phyloP scores from a whole-genome alignment of 2,797 vertebrate species.

The Acanthornis magna region DNA sequence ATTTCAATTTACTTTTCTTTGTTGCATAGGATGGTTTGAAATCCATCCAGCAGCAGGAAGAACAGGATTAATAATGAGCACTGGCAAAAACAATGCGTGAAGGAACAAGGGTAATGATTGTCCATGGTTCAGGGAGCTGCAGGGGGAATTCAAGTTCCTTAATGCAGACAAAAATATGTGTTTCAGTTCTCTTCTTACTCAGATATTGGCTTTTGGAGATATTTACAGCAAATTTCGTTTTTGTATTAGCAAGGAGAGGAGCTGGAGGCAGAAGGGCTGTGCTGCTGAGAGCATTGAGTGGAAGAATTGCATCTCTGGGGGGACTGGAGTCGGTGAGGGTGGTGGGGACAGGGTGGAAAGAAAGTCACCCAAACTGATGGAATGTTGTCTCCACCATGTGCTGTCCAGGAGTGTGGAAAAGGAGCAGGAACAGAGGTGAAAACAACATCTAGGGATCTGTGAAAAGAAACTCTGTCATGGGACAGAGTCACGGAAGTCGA shows the following conservation, averaged over 20 bases:
- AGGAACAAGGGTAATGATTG: background rate
- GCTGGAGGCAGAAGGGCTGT: background rate
- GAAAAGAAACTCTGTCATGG: background rate
- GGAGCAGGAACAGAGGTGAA: background rate
- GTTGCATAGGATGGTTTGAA: background rate
- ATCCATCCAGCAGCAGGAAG: background rate
- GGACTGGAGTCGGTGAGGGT: background rate
- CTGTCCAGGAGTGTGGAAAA: background rate
- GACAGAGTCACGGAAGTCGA: background rate
- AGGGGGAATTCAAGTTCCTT: background rate
- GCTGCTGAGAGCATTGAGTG: background rate
- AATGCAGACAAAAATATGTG: background rate
- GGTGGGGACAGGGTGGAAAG: background rate
- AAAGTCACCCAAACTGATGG: background rate
- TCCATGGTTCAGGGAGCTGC: background rate
- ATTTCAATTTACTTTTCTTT: constrained; percentile 24
- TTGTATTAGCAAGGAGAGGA: background rate
- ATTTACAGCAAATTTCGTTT: background rate
- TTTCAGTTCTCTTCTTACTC: background rate
- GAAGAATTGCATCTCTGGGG: background rate
- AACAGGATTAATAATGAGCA: background rate
- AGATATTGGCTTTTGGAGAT: background rate
- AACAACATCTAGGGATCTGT: fast-evolving
- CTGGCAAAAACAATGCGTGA: background rate
- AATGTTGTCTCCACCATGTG: background rate